Evolutionary conservation across 1,140 invertebrate species (phyloP), one percentile per base, ranked within the genome.

Genomic region (Scaptomyza pallida): DNA sequence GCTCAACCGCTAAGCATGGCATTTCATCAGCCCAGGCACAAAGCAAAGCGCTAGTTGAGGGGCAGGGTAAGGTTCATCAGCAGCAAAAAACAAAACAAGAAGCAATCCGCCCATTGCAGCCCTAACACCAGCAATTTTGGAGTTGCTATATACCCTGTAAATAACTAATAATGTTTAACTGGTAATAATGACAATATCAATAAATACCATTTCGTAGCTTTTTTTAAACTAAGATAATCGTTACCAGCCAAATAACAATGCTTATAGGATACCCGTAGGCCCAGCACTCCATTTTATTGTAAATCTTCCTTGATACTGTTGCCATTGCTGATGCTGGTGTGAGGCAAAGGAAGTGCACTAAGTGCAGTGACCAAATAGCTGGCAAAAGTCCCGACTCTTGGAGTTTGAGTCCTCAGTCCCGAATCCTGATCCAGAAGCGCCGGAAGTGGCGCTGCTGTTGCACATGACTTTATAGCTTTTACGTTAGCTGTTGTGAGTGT

Each of bases 301-400:
- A 9, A 30, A 30, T 30, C 26, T 30, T 8, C 26, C 26, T 26
- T 26, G 23, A 26, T 26, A 30, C 6, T 50, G 9, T 12, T 56
- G 30, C 15, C 37, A 21, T n/a, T 55, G 45, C 4, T 51, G 60
- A 15, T 52, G 48, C 9, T 23, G 63, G 48, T 85, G 72, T 69
- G 75, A 73, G 75, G 40, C 43, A 69, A 69, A 72, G 79, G 80
- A 85, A 85, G 80, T 85, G 68, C 72, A 71, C 80, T 85, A 85
- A 85, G 81, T 85, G 81, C 80, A 85, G 80, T 85, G 81, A 85
- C 81, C 80, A 85, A 85, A 79, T 65, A 73, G 75, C 75, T 75
- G 67, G 72, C 67, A 72, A 69, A 67, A 78, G 64, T 74, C 59
- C 63, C 37, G 45, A 74, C 26, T 50, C 37, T 40, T 17, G 41